These are phyloP conservation scores for Peromyscus polionotus DNA, from an alignment of 2,113 vertebrate genomes.

Conservation along the genomic window DNA sequence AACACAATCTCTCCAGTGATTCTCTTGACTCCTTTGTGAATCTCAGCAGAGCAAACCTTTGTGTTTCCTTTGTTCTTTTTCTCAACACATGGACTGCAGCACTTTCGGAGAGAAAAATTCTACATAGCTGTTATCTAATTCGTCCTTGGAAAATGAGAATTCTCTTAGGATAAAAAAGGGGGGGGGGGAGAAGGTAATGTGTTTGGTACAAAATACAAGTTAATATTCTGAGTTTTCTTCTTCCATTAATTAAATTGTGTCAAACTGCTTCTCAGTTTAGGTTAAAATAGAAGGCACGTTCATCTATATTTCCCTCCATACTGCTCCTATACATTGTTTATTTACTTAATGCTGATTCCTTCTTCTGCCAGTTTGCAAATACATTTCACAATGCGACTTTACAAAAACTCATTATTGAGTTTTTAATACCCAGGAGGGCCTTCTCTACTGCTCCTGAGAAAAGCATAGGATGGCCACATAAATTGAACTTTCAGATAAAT, in stretches of 20 bases:
- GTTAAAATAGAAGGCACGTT: background rate
- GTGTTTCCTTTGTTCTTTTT: background rate
- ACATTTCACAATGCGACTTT: constrained; percentile 19
- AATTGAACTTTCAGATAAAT: constrained; percentile 59
- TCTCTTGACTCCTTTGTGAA: background rate
- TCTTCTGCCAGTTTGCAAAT: constrained; percentile 32
- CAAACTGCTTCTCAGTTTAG: background rate
- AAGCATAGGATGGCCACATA: background rate
- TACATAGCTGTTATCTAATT: background rate
- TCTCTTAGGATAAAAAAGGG: background rate
- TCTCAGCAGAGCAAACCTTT: background rate
- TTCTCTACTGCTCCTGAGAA: constrained; percentile 45
- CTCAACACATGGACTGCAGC: background rate
- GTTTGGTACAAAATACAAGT: constrained; percentile 13
- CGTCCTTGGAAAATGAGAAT: constrained; percentile 36
- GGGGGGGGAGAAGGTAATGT: background rate
- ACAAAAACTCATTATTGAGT: constrained; percentile 50
- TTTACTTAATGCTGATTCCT: background rate
- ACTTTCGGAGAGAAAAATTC: constrained; percentile 31
- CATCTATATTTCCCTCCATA: background rate
- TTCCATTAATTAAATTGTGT: constrained; percentile 23
- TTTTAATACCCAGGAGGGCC: constrained; percentile 44
- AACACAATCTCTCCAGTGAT: background rate
- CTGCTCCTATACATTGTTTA: background rate
- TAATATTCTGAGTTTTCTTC: background rate